Evolutionary conservation across 2,797 vertebrate species (phyloP), one percentile per base, ranked within the genome.

Genomic region (Orientallactaga sibirica): DNA sequence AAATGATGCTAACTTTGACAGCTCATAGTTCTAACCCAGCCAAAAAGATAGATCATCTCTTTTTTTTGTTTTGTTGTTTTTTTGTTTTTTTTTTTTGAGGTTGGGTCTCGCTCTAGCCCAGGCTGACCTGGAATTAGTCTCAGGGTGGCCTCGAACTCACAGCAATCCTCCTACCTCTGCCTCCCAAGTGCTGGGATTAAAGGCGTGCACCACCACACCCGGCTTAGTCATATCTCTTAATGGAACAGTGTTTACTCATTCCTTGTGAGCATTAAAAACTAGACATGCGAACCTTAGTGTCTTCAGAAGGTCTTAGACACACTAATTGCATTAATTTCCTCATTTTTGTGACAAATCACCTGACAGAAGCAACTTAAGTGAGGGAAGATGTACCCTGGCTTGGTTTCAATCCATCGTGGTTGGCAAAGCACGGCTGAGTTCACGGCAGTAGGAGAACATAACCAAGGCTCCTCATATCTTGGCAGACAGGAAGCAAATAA

Each of bases 261-360:
- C 25, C 14, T 48, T 9, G 24, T 41, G 5, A 82, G 15, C 3
- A 78, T 61, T 66, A 43, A 70, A 93, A 86, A 14, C 29, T 62
- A 85, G 37, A 67, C 43, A 75, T 61, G 10, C 25, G 77, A 70
- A 61, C 12, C 19, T 19, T 48, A 61, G 27, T 29, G 5, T 29
- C 78, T 94, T 82, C 48, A 71, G n/a, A 92, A 91, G 37, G 48
- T 79, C 86, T 77, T 86, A 19, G n/a, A 88, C n/a, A 61, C 64
- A 8, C 25, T 78, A 82, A 37, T 25, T 2, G 20, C 66, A 27
- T 43, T 29, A 64, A 7, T 83, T 68, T 83, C 22, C 80, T 83
- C 27, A 15, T 68, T 24, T 68, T 18, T 52, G 18, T 83, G 64
- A 67, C 48, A 68, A 67, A 52, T 20, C 48, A 52, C 75, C 61